Evolutionary conservation across 1,140 invertebrate species (phyloP), one percentile per base, ranked within the genome.

Genomic region (Harlomillsia oculata): DNA sequence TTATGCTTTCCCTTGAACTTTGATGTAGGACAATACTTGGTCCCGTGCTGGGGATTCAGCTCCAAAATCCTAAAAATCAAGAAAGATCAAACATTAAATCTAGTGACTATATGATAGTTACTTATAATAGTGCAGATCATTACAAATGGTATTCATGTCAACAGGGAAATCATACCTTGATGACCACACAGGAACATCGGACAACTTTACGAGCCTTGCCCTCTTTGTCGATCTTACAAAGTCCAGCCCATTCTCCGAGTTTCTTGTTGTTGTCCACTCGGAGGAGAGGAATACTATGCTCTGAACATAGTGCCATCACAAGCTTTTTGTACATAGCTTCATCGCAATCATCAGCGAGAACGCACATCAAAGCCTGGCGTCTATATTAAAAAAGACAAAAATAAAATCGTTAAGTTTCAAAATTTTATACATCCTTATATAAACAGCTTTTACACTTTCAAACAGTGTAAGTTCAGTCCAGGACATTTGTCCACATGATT

Each of bases 201-300:
- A 97, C 94, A 64, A 99, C 91, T 78, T 99, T 99, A 59, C 96
- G 83, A 39, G 97, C 91, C 74, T 98, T 98, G 60, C 96, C 96
- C 66, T 96, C 90, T 69, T 90, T 96, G 76, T 99, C 97, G 69
- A 98, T 94, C 79, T 99, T 99, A 76, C 97, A 99, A 30, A 99
- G 80, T 62, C 96, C 97, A 59, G 92, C 87, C 94, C 95, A 98
- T 80, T 99, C 96, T 28, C 96, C 96, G 20, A 99, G 80, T 71
- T 96, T 96, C 72, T 98, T 98, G 76, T 97, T 97, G 74, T 94
- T 93, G 71, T 97, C 93, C 52, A 99, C 93, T 76, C 92, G 92
- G 54, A 99, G 86, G 30, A 99, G 75, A 53, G 93, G 90, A 71
- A 99, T 99, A 71, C 91, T 83, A 75, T 99, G 96, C 74, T 99